These are phyloP conservation scores for Rhinatrema bivittatum DNA, from an alignment of 2,797 vertebrate genomes.

Conservation along the genomic window DNA sequence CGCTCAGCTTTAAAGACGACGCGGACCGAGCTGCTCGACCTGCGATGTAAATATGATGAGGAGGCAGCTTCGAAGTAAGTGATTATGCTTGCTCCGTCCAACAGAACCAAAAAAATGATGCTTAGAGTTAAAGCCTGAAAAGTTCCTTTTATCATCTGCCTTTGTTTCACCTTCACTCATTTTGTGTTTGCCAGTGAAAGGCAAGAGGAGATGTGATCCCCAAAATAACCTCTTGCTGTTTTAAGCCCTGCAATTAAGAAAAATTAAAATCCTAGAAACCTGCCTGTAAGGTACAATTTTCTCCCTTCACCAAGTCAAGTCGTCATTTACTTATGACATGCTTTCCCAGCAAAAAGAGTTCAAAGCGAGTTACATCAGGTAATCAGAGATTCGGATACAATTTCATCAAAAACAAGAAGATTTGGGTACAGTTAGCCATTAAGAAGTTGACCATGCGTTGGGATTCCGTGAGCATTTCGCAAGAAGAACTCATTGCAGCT, in stretches of 20 bases:
- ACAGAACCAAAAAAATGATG: not conserved
- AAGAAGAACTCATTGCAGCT: too few relatives aligned
- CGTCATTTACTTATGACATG: too few relatives aligned
- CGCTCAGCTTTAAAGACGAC: slow-evolving; percentile 78
- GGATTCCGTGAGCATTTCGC: too few relatives aligned
- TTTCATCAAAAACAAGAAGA: too few relatives aligned
- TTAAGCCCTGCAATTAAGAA: not conserved
- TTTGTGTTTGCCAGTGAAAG: not conserved
- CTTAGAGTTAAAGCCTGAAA: not conserved
- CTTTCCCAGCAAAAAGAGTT: too few relatives aligned
- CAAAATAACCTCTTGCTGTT: not conserved
- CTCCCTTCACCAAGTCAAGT: too few relatives aligned
- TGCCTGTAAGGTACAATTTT: too few relatives aligned
- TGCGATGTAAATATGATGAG: slow-evolving; percentile 85
- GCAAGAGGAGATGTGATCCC: not conserved
- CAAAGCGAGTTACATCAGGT: too few relatives aligned
- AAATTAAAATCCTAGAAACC: too few relatives aligned
- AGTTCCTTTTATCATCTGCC: not conserved
- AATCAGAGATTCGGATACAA: too few relatives aligned
- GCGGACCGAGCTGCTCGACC: slow-evolving; percentile 83
- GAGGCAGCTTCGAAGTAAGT: slow-evolving; percentile 87
- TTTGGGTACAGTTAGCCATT: too few relatives aligned
- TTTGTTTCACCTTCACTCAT: not conserved
- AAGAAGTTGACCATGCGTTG: too few relatives aligned
- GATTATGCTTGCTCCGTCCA: not conserved